phyloP scores from a whole-genome alignment of 2,888 invertebrate genomes.

The Melanophora roralis region DNA sequence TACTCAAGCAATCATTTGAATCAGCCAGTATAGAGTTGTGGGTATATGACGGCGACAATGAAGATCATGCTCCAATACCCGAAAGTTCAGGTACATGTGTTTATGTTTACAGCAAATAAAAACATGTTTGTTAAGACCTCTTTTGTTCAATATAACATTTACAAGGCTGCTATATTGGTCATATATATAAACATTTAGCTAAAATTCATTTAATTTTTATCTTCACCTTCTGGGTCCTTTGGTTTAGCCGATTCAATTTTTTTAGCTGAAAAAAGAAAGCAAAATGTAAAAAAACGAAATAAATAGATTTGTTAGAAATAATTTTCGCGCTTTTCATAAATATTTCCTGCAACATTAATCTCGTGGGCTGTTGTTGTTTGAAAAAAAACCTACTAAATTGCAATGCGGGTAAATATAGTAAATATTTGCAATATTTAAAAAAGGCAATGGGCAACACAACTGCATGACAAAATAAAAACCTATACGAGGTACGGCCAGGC shows the following conservation, averaged over 20 bases:
- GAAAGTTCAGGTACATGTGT: not conserved
- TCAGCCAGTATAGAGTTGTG: slow-evolving; percentile 46
- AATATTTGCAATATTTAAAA: slow-evolving; percentile 60
- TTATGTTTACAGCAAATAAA: slow-evolving; percentile 23
- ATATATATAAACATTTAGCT: slow-evolving; percentile 7
- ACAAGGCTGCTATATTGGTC: slow-evolving; percentile 24
- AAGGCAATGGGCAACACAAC: slow-evolving; percentile 27
- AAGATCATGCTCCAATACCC: slow-evolving; percentile 41
- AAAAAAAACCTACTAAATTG: slow-evolving; percentile 15
- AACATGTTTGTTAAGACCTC: slow-evolving; percentile 54
- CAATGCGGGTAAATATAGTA: slow-evolving; percentile 61
- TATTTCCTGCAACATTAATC: slow-evolving; percentile 63
- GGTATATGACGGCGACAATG: slow-evolving; percentile 37
- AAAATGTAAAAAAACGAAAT: slow-evolving; percentile 22
- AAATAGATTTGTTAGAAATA: slow-evolving; percentile 62
- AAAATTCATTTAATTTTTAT: slow-evolving; percentile 33
- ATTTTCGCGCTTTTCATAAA: slow-evolving; percentile 62
- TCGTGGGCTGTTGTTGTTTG: slow-evolving; percentile 55
- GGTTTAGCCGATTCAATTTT: slow-evolving; percentile 1
- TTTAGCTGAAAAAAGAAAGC: not conserved
- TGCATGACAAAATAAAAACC: not conserved
- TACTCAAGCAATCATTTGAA: slow-evolving; percentile 46
- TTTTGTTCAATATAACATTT: slow-evolving; percentile 29
- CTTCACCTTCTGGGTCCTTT: not conserved
- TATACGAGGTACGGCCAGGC: not conserved